A percentile compares a stretch with the other conserved stretches of the same genome.
phyloP scores from a whole-genome alignment of 37 sponge, comb jelly and placozoan species.

The Mnemiopsis leidyi region DNA sequence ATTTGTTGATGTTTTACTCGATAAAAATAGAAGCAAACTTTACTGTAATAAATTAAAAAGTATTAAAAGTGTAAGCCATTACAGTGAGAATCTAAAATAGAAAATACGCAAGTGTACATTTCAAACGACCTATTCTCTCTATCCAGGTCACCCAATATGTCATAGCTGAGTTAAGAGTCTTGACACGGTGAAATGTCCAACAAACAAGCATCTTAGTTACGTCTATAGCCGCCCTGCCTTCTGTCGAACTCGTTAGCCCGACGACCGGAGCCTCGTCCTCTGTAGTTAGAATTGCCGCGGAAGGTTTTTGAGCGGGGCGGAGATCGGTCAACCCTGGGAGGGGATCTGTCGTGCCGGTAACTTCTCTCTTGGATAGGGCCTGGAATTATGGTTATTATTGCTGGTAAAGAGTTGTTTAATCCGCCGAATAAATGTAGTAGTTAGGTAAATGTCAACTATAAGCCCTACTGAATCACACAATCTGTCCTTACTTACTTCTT shows the following conservation, averaged over 20 bases:
- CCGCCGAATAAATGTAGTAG: too few relatives aligned
- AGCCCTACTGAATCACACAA: too few relatives aligned
- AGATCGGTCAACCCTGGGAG: not conserved
- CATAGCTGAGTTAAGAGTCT: not conserved
- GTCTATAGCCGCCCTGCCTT: not conserved
- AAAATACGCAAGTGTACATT: too few relatives aligned
- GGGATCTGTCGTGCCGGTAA: not conserved
- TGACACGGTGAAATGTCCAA: too few relatives aligned
- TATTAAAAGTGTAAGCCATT: not conserved
- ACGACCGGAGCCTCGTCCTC: not conserved
- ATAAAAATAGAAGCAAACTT: not conserved
- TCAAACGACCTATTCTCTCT: too few relatives aligned
- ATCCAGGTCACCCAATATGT: not conserved
- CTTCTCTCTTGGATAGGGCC: constrained; percentile 7
- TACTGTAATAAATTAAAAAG: not conserved
- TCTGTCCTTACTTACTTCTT: constrained; percentile 54
- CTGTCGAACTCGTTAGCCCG: not conserved
- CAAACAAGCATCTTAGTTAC: too few relatives aligned
- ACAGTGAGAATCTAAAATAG: not conserved
- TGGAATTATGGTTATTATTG: not conserved
- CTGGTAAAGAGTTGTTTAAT: not conserved
- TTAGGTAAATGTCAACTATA: too few relatives aligned
- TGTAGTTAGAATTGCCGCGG: not conserved
- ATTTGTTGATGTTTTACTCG: too few relatives aligned
- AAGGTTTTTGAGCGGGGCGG: not conserved